These are phyloP conservation scores for Cremastobaeus sp. DNA, from an alignment of 2,888 invertebrate genomes.

Conservation along the genomic window DNA sequence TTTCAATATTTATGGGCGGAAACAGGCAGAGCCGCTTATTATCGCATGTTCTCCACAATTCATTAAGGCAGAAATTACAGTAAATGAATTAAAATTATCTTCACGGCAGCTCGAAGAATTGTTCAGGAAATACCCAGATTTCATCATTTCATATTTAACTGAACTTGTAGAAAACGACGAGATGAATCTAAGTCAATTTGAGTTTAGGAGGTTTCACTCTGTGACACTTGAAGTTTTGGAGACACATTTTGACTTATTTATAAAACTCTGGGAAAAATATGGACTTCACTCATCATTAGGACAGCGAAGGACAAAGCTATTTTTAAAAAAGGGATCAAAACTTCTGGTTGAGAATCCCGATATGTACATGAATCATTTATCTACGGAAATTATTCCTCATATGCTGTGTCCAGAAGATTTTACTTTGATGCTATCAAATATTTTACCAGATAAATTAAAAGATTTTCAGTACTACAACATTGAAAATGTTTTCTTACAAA, in stretches of 20 bases:
- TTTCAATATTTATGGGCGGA: constrained; percentile 4
- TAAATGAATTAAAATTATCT: background rate
- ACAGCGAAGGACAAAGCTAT: constrained; percentile 15
- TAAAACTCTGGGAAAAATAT: constrained; percentile 24
- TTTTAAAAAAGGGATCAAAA: constrained; percentile 2
- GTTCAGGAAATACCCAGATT: constrained; percentile 6
- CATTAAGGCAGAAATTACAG: background rate
- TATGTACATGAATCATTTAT: background rate
- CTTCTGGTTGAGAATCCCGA: constrained; percentile 5
- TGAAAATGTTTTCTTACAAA: constrained; percentile 51
- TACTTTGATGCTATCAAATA: constrained; percentile 2
- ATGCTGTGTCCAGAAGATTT: background rate
- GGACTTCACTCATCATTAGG: background rate
- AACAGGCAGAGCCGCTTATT: constrained; percentile 12
- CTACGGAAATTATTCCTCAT: background rate
- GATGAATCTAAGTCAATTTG: too few relatives aligned
- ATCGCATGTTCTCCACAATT: constrained; percentile 28
- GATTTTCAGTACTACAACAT: background rate
- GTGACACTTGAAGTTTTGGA: constrained; percentile 65
- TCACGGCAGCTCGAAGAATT: background rate
- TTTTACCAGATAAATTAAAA: constrained; percentile 3
- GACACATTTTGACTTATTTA: constrained; percentile 60
- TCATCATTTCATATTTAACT: constrained; percentile 18
- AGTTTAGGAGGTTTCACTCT: constrained; percentile 61
- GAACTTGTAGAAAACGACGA: background rate